Base-by-base conservation (phyloP, 2,888 invertebrate species). In the Drosophila leonis region DNA sequence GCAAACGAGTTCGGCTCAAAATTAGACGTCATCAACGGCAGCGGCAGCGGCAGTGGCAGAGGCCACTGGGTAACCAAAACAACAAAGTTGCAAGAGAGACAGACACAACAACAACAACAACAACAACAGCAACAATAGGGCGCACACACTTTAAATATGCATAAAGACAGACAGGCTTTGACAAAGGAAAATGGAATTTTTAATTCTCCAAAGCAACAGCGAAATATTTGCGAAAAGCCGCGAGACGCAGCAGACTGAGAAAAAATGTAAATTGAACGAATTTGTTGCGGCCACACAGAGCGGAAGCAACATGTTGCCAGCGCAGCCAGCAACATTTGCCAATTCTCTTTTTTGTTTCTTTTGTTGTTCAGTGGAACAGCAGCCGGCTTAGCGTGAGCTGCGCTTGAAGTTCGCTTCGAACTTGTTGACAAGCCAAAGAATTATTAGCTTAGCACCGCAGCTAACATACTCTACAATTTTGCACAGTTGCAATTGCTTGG, bases 1-100 rank as follows among this genome's bases (percentile, higher is more conserved):
- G 88, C 87, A 83, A 90, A 88, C 87, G 76, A 83, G 90, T 87
- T 87, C 81, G 84, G 75, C 49, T 39, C 64, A 77, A 87, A 82
- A 87, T 90, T 88, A 87, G 87, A 88, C 88, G 90, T 85, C 86
- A 90, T 89, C 84, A 72, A 69, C 65, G 71, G 66, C 81, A 46
- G 60, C 69, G 62, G 51, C 46, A 65, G 24, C 9, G 44, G 31
- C 69, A 52, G 39, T 59, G 54, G 51, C 68, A 48, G 48, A 31
- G 48, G 29, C 71, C 55, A 33, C 65, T 44, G 3, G 49, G 35
- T 65, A 59, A 60, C 69, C 69, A 63, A 67, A 42, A 46, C 68
- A 59, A 61, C 52, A 48, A 67, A 59, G 76, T 49, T 78, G 80
- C 67, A 52, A 56, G 29, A 15, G 48, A 56, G 31, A 15, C 39